Percentiles rank a stretch among this genome's conserved stretches.
Conservation (phyloP, 2,888 invertebrate species). For the Bibio marci region DNA sequence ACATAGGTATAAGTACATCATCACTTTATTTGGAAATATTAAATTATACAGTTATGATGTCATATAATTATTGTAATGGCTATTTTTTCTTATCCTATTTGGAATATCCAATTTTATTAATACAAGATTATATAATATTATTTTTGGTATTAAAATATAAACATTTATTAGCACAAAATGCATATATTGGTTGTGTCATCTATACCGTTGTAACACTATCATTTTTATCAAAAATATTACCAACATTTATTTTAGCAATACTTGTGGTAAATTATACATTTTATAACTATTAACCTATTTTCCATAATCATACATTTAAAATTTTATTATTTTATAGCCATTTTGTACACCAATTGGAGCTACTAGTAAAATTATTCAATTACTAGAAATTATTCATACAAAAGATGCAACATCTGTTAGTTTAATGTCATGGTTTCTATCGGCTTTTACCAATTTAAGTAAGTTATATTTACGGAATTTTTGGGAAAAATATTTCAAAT, state of each 20-base stretch:
- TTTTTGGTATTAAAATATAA: slow-evolving; percentile 53
- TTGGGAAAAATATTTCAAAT: background rate
- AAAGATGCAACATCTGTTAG: slow-evolving; percentile 64
- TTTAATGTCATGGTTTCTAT: slow-evolving; percentile 63
- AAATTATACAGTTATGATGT: slow-evolving; percentile 64
- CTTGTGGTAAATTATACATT: slow-evolving; percentile 31
- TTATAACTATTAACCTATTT: slow-evolving; percentile 9
- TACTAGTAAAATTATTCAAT: slow-evolving; percentile 64
- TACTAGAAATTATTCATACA: slow-evolving; percentile 49
- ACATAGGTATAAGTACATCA: slow-evolving; percentile 23
- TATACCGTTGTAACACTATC: slow-evolving; percentile 30
- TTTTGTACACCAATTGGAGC: slow-evolving; percentile 52
- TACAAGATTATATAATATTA: slow-evolving; percentile 58
- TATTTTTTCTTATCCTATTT: slow-evolving; percentile 62
- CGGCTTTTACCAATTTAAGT: slow-evolving; percentile 66
- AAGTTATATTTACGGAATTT: slow-evolving; percentile 25
- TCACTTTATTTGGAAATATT: slow-evolving; percentile 29
- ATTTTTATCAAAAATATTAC: slow-evolving; percentile 27
- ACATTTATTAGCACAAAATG: slow-evolving; percentile 32
- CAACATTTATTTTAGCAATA: slow-evolving; percentile 22
- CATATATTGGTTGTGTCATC: slow-evolving; percentile 21
- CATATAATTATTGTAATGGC: slow-evolving; percentile 59
- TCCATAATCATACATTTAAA: background rate
- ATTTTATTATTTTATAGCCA: slow-evolving; percentile 16
- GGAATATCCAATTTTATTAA: slow-evolving; percentile 66